These are phyloP conservation scores for Polyommatus iphigenia DNA, from an alignment of 2,888 invertebrate genomes.

Conservation along the genomic window DNA sequence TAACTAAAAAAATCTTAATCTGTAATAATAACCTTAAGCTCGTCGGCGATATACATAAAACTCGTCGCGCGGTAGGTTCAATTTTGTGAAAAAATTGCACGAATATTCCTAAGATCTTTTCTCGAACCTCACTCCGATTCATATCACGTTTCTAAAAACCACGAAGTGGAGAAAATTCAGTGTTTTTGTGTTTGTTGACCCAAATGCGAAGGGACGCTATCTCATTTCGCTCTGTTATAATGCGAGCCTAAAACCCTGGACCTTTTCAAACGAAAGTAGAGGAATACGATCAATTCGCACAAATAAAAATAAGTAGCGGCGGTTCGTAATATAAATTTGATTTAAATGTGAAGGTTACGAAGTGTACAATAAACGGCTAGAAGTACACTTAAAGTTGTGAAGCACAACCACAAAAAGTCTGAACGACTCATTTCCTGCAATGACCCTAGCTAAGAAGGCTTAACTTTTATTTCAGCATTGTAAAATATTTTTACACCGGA, in stretches of 20 bases:
- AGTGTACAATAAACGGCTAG: neutral
- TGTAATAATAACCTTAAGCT: conserved; percentile 52
- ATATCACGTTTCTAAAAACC: conserved; percentile 58
- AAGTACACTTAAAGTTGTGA: neutral
- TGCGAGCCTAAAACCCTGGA: conserved; percentile 35
- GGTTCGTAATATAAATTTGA: neutral
- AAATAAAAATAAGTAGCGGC: conserved; percentile 11
- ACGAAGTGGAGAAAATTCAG: conserved; percentile 57
- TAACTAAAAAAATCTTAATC: conserved; percentile 58
- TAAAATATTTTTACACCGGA: neutral
- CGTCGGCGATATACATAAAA: conserved; percentile 70
- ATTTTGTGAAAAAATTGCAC: conserved; percentile 68
- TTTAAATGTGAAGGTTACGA: neutral
- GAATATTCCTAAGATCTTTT: conserved; percentile 51
- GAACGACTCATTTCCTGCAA: neutral
- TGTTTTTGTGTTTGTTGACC: conserved; percentile 43
- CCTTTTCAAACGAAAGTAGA: conserved; percentile 15
- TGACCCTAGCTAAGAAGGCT: neutral
- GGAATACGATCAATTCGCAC: conserved; percentile 17
- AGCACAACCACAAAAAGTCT: neutral
- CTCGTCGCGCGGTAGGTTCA: conserved; percentile 59
- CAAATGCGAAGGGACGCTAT: conserved; percentile 40
- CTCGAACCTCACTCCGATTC: conserved; percentile 55
- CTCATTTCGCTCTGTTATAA: conserved; percentile 39
- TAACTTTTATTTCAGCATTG: neutral